A percentile compares a stretch with the other conserved stretches of the same genome.
Evolutionary conservation across 2,888 invertebrate genomes (phyloP).

Genomic region (Kryphioiulus occultus): DNA sequence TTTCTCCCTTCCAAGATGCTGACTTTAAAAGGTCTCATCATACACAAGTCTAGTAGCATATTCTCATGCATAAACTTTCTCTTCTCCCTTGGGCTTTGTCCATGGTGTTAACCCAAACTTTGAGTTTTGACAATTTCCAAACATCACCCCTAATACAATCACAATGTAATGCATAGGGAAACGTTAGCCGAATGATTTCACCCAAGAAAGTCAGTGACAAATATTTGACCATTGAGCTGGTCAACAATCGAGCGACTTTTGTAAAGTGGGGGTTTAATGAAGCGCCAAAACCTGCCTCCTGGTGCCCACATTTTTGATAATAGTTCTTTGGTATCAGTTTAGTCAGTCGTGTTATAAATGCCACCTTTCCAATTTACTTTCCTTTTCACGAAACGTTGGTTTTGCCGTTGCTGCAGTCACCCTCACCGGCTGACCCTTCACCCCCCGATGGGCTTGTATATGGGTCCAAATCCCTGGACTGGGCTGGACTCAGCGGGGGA

Average conservation of each 20-base stretch:
- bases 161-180: neutral
- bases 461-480: constrained; percentile 3
- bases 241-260: neutral
- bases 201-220: neutral
- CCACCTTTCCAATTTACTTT: constrained; percentile 25
- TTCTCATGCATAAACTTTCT: neutral
- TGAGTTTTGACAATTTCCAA: neutral
- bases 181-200: neutral
- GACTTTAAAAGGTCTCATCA: no score
- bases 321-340: neutral
- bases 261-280: neutral
- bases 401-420: neutral
- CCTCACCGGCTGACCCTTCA: constrained; percentile 2
- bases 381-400: neutral
- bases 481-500: neutral
- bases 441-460: constrained; percentile 26
- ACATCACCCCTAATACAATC: neutral
- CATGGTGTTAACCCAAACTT: neutral
- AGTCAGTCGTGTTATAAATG: constrained; percentile 6
- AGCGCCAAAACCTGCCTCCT: constrained; percentile 6
- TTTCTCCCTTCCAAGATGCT: no score
- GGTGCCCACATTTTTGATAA: neutral
- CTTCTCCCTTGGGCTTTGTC: neutral
- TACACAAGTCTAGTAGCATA: neutral
- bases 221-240: neutral